Conservation (phyloP, 2,113 vertebrate species). For the Cariama cristata region DNA sequence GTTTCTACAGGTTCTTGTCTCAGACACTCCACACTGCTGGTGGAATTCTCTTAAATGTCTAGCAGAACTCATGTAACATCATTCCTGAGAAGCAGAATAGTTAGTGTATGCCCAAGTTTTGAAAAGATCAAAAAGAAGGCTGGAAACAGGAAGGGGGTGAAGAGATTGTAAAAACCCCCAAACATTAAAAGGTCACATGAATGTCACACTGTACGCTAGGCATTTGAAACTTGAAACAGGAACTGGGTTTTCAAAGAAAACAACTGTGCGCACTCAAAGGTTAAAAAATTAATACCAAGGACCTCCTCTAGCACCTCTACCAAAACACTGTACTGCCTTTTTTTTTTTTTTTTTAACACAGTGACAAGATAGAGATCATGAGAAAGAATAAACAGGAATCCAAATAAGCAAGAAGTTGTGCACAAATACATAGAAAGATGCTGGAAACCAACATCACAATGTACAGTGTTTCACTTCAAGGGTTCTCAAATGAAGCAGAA, state of each 20-base stretch:
- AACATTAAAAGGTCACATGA: not conserved
- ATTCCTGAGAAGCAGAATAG: not conserved
- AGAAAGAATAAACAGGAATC: not conserved
- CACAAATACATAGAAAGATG: not conserved
- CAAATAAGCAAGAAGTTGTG: not conserved
- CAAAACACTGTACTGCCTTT: not conserved
- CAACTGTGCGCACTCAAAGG: rapidly evolving
- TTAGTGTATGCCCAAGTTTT: not conserved
- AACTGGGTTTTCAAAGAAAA: not conserved
- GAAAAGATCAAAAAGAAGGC: not conserved
- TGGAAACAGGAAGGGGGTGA: not conserved
- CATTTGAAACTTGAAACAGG: not conserved
- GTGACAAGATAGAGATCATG: not conserved
- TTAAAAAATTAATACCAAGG: not conserved
- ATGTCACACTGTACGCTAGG: not conserved
- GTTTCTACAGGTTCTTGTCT: not conserved
- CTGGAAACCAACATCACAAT: not conserved
- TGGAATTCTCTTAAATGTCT: not conserved
- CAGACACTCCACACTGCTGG: not conserved
- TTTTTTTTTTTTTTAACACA: not conserved
- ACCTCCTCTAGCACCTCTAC: not conserved
- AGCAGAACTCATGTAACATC: not conserved
- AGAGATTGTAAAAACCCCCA: not conserved
- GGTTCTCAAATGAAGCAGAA: not conserved
- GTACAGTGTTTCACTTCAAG: not conserved